Conservation (phyloP, 1,140 invertebrate species). For the Aphaenogaster ashmeadi region DNA sequence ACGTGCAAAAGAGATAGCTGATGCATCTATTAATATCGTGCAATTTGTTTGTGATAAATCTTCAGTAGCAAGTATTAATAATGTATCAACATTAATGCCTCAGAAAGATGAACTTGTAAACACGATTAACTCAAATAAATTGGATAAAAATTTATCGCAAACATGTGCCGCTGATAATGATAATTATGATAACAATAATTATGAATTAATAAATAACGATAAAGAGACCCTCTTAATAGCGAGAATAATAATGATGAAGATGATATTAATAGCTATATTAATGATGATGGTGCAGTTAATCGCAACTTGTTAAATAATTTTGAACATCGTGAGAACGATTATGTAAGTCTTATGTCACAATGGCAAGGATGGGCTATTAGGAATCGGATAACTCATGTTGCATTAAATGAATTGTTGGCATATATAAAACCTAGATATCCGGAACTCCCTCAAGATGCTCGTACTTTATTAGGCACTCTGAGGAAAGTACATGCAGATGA, state of each 20-base stretch:
- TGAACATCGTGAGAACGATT: background rate
- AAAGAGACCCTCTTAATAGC: background rate
- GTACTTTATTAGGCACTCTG: conserved; percentile 8
- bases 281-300: conserved; percentile 6
- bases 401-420: conserved; percentile 21
- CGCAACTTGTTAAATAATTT: conserved; percentile 15
- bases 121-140: background rate
- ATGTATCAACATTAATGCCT: background rate
- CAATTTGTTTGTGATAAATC: background rate
- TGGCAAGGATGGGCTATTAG: conserved; percentile 16
- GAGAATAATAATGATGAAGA: background rate
- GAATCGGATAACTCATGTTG: conserved; percentile 7
- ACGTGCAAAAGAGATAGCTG: conserved; percentile 3
- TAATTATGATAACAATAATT: background rate
- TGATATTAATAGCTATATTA: conserved; percentile 1
- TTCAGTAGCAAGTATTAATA: background rate
- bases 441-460: conserved; percentile 19
- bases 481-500: background rate
- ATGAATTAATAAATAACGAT: conserved; percentile 7
- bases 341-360: background rate
- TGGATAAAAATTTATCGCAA: background rate
- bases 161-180: background rate
- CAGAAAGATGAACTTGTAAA: background rate
- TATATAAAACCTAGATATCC: conserved; percentile 17
- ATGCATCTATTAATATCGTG: conserved; percentile 1